A percentile compares a stretch with the other conserved stretches of the same genome.
These are phyloP conservation scores for Uria lomvia DNA, from an alignment of 2,113 vertebrate genomes.

Conservation along the genomic window DNA sequence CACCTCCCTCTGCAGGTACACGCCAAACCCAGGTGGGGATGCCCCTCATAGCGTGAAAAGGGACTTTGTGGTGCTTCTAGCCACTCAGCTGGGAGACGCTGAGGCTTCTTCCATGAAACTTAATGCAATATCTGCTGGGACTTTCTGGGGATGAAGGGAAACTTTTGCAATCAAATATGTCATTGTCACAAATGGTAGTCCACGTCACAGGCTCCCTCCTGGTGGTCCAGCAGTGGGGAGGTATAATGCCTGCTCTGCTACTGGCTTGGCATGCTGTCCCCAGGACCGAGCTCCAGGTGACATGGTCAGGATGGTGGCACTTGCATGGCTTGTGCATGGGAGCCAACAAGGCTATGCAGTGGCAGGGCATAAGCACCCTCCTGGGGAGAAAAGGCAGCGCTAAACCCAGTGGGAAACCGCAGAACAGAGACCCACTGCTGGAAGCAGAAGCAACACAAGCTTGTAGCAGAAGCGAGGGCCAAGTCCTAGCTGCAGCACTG, in stretches of 20 bases:
- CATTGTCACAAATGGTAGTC: not conserved
- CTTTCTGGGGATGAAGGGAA: not conserved
- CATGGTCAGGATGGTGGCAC: not conserved
- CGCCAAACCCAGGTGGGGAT: not conserved
- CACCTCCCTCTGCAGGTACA: not conserved
- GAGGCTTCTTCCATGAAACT: not conserved
- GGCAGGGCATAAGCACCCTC: not conserved
- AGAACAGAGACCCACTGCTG: not conserved
- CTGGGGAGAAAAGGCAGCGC: not conserved
- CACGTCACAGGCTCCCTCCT: rapidly evolving
- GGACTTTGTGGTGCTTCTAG: rapidly evolving
- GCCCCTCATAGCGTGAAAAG: rapidly evolving
- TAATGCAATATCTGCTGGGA: too few relatives aligned
- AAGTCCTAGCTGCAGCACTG: not conserved
- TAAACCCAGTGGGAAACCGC: not conserved
- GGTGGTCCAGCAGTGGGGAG: not conserved
- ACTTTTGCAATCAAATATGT: not conserved
- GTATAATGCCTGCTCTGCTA: not conserved
- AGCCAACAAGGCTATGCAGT: not conserved
- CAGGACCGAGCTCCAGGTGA: not conserved
- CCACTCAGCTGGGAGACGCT: not conserved
- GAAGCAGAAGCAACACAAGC: not conserved
- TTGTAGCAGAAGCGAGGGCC: not conserved
- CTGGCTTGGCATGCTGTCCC: not conserved
- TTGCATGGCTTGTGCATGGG: rapidly evolving